phyloP scores from a whole-genome alignment of 53 echinoderm and acorn worm genomes.

The Glandiceps talaboti region DNA sequence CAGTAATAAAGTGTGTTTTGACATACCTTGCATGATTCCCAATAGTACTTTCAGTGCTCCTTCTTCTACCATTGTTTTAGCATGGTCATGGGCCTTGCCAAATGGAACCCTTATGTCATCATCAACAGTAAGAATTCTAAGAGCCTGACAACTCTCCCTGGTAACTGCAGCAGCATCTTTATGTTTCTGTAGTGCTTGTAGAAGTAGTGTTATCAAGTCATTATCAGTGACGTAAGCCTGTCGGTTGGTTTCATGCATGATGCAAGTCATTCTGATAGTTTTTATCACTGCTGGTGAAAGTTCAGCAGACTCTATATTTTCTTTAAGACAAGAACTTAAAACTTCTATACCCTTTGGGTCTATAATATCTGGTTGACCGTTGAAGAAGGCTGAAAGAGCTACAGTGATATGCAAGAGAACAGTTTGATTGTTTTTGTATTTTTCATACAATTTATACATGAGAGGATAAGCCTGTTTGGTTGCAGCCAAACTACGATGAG shows the following conservation, averaged over 20 bases:
- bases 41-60: conserved; percentile 50
- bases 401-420: conserved; percentile 25
- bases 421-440: conserved; percentile 21
- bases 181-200: conserved; percentile 30
- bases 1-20: too few relatives aligned
- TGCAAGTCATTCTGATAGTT: conserved; percentile 53
- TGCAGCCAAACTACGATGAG: conserved; percentile 64
- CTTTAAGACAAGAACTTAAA: conserved; percentile 17
- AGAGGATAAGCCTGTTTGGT: conserved; percentile 63
- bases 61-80: conserved; percentile 79
- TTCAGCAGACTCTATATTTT: neutral
- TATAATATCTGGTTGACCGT: conserved; percentile 90
- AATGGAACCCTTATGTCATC: conserved; percentile 89
- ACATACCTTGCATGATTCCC: conserved; percentile 50
- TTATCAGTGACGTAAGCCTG: conserved; percentile 56
- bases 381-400: conserved; percentile 37
- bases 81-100: conserved; percentile 97
- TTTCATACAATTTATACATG: conserved; percentile 38
- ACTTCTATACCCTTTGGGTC: conserved; percentile 36
- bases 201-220: conserved; percentile 32
- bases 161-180: conserved; percentile 21
- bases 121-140: conserved; percentile 53
- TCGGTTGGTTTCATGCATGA: conserved; percentile 82
- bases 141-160: conserved; percentile 46
- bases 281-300: conserved; percentile 17